phyloP scores from a whole-genome alignment of 1,140 invertebrate genomes.

The Temnothorax curvispinosus region DNA sequence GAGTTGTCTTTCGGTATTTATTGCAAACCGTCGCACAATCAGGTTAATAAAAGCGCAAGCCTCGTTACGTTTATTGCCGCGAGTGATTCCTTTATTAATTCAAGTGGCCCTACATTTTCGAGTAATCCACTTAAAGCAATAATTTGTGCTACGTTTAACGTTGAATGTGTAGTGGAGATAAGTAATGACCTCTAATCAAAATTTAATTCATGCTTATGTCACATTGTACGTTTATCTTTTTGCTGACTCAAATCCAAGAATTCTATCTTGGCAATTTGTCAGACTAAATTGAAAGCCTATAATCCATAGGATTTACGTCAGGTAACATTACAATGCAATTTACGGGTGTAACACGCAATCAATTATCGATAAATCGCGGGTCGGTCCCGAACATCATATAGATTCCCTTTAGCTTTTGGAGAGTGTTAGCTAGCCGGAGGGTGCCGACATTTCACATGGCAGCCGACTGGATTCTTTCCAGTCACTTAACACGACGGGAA shows the following conservation, averaged over 20 bases:
- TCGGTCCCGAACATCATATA: constrained; percentile 27
- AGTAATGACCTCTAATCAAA: background rate
- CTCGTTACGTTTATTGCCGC: background rate
- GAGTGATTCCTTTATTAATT: constrained; percentile 1
- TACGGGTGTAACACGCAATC: constrained; percentile 38
- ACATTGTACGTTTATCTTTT: background rate
- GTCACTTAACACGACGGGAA: constrained; percentile 45
- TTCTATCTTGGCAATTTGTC: constrained; percentile 2
- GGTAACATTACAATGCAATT: constrained; percentile 41
- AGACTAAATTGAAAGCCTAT: background rate
- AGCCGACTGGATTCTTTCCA: constrained; percentile 56
- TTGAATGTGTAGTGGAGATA: background rate
- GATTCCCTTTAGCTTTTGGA: constrained; percentile 1
- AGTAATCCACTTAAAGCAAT: background rate
- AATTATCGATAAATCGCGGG: constrained; percentile 65
- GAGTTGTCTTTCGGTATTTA: constrained; percentile 8
- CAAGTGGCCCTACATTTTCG: background rate
- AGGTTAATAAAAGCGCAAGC: constrained; percentile 34
- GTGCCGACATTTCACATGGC: constrained; percentile 43
- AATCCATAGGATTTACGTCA: constrained; percentile 36
- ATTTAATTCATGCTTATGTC: background rate
- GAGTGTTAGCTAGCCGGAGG: constrained; percentile 1
- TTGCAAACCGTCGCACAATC: background rate
- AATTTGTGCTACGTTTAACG: background rate
- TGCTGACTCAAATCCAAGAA: background rate